These are phyloP conservation scores for Hirudinaria manillensis DNA, from an alignment of 2,888 invertebrate species.

Conservation along the genomic window DNA sequence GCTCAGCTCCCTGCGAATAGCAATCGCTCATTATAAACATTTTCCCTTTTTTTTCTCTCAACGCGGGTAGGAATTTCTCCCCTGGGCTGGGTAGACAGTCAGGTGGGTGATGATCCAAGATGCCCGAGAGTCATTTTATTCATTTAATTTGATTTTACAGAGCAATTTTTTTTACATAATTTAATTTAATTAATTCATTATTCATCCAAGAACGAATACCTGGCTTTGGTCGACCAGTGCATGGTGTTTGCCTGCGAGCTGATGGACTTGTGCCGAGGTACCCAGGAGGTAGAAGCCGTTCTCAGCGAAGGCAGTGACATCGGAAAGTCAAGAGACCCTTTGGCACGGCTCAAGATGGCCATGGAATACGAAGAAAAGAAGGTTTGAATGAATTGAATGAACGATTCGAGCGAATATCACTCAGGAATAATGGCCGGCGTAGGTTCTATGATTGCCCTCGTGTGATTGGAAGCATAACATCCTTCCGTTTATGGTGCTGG, in stretches of 20 bases:
- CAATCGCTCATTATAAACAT: neutral
- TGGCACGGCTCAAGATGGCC: slow-evolving; percentile 66
- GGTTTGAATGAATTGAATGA: slow-evolving; percentile 40
- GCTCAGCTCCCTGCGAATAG: neutral
- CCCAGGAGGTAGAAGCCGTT: slow-evolving; percentile 66
- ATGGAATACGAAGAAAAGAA: slow-evolving; percentile 67
- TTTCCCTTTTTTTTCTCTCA: neutral
- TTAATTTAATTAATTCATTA: neutral
- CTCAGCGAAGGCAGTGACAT: slow-evolving; percentile 61
- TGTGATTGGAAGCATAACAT: too few species aligned
- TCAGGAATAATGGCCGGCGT: too few species aligned
- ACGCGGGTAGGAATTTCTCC: too few species aligned
- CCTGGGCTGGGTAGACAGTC: too few species aligned
- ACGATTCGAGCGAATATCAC: neutral
- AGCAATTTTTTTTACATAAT: neutral
- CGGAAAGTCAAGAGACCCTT: slow-evolving; percentile 56
- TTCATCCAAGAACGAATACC: slow-evolving; percentile 59
- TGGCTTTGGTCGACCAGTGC: slow-evolving; percentile 58
- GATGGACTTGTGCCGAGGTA: slow-evolving; percentile 61
- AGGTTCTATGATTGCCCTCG: too few species aligned
- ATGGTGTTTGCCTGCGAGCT: slow-evolving; percentile 56
- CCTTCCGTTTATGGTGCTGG: too few species aligned
- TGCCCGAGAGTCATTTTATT: neutral
- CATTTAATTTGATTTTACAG: neutral
- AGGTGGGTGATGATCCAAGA: neutral